A percentile compares a stretch with the other conserved stretches of the same genome.
Evolutionary conservation across 2,888 invertebrate genomes (phyloP).

Genomic region (Gibbula magus): DNA sequence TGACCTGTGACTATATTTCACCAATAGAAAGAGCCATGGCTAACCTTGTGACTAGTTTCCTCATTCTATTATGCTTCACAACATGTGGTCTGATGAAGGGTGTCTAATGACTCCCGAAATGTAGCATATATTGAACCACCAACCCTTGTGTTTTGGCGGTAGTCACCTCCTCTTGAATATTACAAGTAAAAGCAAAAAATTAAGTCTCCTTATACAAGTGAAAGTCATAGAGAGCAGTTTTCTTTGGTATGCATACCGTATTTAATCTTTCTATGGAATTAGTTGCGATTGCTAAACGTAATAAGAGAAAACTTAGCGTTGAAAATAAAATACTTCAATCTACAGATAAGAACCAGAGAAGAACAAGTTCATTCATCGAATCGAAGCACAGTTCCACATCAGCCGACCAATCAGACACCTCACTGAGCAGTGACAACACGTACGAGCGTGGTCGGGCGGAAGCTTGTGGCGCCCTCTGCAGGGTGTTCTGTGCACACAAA

Average conservation of each 20-base stretch:
- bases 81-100: too few species aligned
- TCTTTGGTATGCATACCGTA: neutral
- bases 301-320: neutral
- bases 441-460: conserved; percentile 87
- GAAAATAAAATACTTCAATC: neutral
- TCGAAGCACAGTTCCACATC: conserved; percentile 65
- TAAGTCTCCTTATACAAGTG: neutral
- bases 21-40: too few species aligned
- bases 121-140: too few species aligned
- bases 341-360: conserved; percentile 50
- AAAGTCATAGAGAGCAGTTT: too few species aligned
- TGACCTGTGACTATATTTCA: too few species aligned
- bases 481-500: conserved; percentile 96
- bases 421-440: conserved; percentile 56
- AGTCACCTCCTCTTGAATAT: too few species aligned
- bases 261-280: neutral
- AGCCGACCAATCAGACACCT: conserved; percentile 54
- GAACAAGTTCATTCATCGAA: conserved; percentile 70
- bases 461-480: conserved; percentile 94
- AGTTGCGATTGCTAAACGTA: neutral
- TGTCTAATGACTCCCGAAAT: too few species aligned
- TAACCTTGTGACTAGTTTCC: too few species aligned
- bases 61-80: too few species aligned
- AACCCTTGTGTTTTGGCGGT: too few species aligned
- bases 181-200: neutral